These are phyloP conservation scores for Ambastaia sidthimunki DNA, from an alignment of 2,797 vertebrate species.

Conservation along the genomic window DNA sequence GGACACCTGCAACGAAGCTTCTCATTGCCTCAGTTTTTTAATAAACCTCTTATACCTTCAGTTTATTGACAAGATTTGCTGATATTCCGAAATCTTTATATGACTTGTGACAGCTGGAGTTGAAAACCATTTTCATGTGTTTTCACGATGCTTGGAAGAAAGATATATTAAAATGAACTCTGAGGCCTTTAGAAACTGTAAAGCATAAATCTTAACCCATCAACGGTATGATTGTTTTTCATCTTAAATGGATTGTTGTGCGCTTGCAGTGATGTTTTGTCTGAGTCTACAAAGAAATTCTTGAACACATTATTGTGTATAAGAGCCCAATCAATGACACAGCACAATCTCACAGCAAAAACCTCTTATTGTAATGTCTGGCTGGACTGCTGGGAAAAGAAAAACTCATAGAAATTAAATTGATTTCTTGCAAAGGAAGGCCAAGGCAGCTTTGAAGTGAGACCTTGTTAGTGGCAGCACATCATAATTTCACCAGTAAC, in stretches of 20 bases:
- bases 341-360: neutral
- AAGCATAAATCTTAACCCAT: neutral
- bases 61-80: neutral
- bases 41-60: neutral
- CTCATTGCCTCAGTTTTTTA: slow-evolving; percentile 26
- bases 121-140: neutral
- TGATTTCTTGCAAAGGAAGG: slow-evolving; percentile 22
- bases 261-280: neutral
- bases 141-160: neutral
- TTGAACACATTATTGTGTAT: neutral
- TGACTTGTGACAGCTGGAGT: neutral
- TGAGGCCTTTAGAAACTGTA: neutral
- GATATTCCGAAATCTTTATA: neutral
- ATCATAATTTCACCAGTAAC: slow-evolving; percentile 39
- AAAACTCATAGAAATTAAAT: slow-evolving; percentile 17
- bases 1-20: slow-evolving; percentile 19
- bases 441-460: slow-evolving; percentile 35
- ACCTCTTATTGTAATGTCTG: slow-evolving; percentile 36
- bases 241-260: neutral
- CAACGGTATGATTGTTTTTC: neutral
- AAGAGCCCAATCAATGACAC: neutral
- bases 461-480: slow-evolving; percentile 42
- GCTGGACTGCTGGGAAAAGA: slow-evolving; percentile 17
- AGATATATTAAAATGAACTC: neutral
- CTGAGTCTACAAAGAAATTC: neutral